Evolutionary conservation across 2,797 vertebrate genomes (phyloP).

Genomic region (Myoxocephalus aenaeus): DNA sequence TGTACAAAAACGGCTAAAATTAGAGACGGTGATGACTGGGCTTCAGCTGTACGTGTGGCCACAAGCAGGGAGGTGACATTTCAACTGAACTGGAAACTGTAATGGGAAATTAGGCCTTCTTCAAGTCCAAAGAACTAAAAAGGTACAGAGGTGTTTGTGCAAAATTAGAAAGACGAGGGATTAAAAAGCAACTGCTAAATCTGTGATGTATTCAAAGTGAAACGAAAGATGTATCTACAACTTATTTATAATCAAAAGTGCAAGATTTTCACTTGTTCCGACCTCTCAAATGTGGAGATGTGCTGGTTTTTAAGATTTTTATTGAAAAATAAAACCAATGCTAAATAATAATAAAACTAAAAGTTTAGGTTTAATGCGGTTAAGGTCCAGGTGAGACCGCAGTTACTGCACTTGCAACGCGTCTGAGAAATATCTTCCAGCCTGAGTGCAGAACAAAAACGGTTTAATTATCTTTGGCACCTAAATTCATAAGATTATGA

Average conservation of each 20-base stretch:
- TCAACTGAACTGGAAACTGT: conserved; percentile 43
- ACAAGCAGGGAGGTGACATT: conserved; percentile 44
- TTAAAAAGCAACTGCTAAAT: background rate
- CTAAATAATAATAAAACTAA: background rate
- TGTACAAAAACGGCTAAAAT: conserved; percentile 51
- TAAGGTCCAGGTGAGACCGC: background rate
- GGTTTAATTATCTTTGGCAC: background rate
- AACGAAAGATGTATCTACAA: too few relatives aligned
- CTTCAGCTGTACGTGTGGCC: conserved; percentile 40
- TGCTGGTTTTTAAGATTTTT: background rate
- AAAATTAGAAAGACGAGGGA: too few relatives aligned
- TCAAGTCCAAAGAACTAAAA: too few relatives aligned
- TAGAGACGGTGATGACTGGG: conserved; percentile 47
- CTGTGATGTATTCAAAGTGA: background rate
- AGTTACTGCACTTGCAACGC: background rate
- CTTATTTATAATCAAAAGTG: background rate
- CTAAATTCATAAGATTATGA: conserved; percentile 4
- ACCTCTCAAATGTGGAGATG: background rate
- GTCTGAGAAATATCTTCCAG: conserved; percentile 11
- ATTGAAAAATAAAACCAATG: background rate
- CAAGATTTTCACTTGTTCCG: background rate
- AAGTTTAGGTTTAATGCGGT: background rate
- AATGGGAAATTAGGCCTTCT: conserved; percentile 21
- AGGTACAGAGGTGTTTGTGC: background rate
- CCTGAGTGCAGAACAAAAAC: background rate